phyloP scores from a whole-genome alignment of 2,113 vertebrate species.

The Emberiza fucata region DNA sequence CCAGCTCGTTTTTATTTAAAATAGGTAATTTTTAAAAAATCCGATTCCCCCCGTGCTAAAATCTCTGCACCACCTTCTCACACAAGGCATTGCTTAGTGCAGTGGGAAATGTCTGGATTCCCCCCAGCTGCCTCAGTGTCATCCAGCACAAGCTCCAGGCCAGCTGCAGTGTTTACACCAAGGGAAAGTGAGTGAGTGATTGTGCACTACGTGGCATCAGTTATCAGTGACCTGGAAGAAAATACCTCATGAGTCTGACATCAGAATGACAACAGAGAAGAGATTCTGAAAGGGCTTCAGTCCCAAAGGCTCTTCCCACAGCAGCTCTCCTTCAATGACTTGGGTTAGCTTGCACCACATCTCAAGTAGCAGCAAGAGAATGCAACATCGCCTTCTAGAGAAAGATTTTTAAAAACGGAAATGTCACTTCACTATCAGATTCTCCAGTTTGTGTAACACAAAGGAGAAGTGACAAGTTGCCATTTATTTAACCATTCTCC shows the following conservation, averaged over 20 bases:
- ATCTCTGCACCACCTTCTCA: not conserved
- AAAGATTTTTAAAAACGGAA: not conserved
- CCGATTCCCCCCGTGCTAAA: not conserved
- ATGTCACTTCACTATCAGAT: not conserved
- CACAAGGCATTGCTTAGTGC: not conserved
- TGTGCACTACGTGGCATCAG: not conserved
- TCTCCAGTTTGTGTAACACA: not conserved
- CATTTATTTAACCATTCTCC: not conserved
- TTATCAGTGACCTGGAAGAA: not conserved
- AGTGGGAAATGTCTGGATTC: not conserved
- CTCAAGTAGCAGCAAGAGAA: not conserved
- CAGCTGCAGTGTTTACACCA: not conserved
- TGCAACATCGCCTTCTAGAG: not conserved
- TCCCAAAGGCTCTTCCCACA: not conserved
- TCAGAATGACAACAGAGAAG: not conserved
- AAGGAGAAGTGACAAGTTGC: not conserved
- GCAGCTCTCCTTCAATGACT: not conserved
- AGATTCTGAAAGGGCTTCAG: not conserved
- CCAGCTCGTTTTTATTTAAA: not conserved
- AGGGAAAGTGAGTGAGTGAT: not conserved
- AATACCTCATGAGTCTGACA: not conserved
- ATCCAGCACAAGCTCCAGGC: not conserved
- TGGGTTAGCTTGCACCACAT: not conserved
- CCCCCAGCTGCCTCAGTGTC: not conserved
- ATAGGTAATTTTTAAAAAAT: fast-evolving